Conservation (phyloP, 2,797 vertebrate genomes). For the Megaceryle alcyon region DNA sequence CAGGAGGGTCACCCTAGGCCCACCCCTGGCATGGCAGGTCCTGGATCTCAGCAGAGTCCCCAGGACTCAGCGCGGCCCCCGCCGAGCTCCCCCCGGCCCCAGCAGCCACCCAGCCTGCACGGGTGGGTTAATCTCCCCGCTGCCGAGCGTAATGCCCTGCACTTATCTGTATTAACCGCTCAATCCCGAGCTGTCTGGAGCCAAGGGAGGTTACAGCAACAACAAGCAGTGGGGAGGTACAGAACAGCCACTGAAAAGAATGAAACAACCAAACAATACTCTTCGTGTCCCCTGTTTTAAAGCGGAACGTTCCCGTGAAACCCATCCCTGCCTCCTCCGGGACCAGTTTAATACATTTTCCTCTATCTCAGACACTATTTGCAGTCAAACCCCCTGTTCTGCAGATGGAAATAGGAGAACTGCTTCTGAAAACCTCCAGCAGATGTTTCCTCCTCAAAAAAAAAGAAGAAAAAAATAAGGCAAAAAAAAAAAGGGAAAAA, state of each 20-base stretch:
- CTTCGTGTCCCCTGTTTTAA: fast-evolving
- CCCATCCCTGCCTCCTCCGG: neutral
- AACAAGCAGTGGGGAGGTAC: neutral
- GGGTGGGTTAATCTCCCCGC: neutral
- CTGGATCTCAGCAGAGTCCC: neutral
- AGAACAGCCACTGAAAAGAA: neutral
- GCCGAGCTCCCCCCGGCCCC: fast-evolving
- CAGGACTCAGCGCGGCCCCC: neutral
- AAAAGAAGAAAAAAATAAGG: no score
- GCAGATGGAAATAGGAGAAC: neutral
- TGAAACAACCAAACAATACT: fast-evolving
- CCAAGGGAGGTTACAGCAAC: neutral
- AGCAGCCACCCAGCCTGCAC: neutral
- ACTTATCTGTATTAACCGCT: neutral
- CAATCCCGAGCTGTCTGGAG: neutral
- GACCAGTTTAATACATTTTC: neutral
- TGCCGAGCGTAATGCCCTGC: neutral
- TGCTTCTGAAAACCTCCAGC: neutral
- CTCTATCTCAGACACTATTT: neutral
- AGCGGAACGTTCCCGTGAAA: fast-evolving
- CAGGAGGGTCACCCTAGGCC: fast-evolving
- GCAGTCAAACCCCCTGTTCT: neutral
- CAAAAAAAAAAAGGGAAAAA: no score
- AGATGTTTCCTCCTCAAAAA: neutral
- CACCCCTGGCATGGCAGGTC: neutral